These are phyloP conservation scores for Ptychochromis oligacanthus DNA, from an alignment of 2,113 vertebrate genomes.

Conservation along the genomic window DNA sequence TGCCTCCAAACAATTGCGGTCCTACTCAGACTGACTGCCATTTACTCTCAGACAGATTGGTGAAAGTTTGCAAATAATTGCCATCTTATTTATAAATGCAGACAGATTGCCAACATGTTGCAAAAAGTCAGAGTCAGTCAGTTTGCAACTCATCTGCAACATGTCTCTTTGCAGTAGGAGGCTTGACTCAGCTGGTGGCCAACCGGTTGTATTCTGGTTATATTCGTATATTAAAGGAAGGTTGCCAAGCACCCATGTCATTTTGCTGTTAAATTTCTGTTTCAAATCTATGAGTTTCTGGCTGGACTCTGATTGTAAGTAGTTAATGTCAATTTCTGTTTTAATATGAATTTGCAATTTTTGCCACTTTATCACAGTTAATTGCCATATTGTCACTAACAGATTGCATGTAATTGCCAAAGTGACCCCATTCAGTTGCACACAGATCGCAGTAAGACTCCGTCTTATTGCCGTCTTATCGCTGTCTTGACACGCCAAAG, in stretches of 20 bases:
- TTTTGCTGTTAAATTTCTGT: neutral
- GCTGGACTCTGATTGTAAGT: neutral
- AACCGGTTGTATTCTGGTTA: neutral
- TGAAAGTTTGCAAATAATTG: neutral
- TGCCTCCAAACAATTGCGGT: neutral
- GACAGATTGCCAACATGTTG: neutral
- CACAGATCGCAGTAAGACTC: neutral
- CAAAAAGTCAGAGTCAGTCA: neutral
- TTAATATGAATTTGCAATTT: neutral
- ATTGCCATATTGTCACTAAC: neutral
- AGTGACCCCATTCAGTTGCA: neutral
- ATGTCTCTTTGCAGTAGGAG: neutral
- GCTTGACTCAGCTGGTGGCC: neutral
- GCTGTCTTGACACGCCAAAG: neutral
- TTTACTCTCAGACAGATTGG: neutral
- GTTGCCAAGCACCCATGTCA: neutral
- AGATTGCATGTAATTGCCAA: neutral
- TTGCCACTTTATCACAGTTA: neutral
- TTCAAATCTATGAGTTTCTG: neutral
- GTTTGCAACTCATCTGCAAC: neutral
- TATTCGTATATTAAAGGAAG: neutral
- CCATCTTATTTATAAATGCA: neutral
- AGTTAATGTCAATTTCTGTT: neutral
- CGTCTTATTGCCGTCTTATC: neutral
- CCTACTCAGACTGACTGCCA: neutral